Base-by-base conservation (phyloP, 2,113 vertebrate genomes). In the Colossoma macropomum region DNA sequence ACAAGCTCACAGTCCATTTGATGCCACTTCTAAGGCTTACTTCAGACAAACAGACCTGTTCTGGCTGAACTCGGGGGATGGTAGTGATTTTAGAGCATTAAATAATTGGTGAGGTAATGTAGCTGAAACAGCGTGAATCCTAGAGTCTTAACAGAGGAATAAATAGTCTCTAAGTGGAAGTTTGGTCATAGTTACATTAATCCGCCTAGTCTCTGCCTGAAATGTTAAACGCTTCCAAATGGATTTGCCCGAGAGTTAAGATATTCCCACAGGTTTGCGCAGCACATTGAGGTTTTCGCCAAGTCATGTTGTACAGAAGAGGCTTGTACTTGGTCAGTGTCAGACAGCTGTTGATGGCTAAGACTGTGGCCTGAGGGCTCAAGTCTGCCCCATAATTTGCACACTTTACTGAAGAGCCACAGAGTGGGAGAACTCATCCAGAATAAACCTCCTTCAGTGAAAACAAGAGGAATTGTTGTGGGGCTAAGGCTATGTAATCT, bases 91-190 rank as follows among this genome's bases (percentile, higher is more conserved):
- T 72, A 60, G 27, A 69, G 25, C 38, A 38, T 65, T 75, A 54
- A 74, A 79, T 74, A 15, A 75, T 62, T 79, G 65, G 19, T 16
- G 66, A 85, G 16, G 45, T 77, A 77, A 66, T 66, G 32, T 41
- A 77, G 30, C 45, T 48, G 60, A 38, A 41, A 28, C 45, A 70
- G 66, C 17, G 0, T 54, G 28, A 63, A 85, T 77, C 10, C n/a
- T 77, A 25, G 17, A 28, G n/a, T 16, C 48, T 60, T 25, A 59
- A 71, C 34, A 62, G 13, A 48, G 15, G 54, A 65, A 15, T 32
- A 30, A 62, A 62, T 32, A 48, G n/a, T 17, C 41, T 59, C 68
- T 48, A 25, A 77, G 71, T 17, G 12, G 7, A 45, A 23, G 17
- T 59, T 60, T n/a, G 6, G 10, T 48, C 11, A 56, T 48, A 17